A percentile compares a stretch with the other conserved stretches of the same genome.
phyloP scores from a whole-genome alignment of 1,140 invertebrate species.

The Notospermus geniculatus region DNA sequence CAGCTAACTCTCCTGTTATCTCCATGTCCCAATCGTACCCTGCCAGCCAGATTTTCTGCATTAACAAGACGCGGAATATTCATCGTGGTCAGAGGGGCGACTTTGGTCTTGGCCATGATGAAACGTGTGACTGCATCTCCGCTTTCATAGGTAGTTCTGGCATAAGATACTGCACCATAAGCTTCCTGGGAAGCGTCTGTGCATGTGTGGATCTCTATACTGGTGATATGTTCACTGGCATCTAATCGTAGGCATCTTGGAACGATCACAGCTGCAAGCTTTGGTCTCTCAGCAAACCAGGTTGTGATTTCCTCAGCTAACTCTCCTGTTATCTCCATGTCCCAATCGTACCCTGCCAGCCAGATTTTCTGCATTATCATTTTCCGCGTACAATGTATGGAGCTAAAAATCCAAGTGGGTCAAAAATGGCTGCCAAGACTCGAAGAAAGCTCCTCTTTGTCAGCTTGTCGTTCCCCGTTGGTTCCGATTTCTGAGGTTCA shows the following conservation, averaged over 20 bases:
- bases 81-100: neutral
- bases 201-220: neutral
- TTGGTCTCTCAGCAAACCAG: neutral
- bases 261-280: neutral
- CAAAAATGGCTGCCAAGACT: neutral
- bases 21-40: conserved; percentile 7
- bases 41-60: conserved; percentile 1
- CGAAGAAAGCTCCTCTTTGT: neutral
- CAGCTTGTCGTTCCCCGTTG: neutral
- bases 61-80: conserved; percentile 4
- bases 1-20: neutral
- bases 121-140: neutral
- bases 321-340: neutral
- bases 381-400: conserved; percentile 3
- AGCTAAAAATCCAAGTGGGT: neutral
- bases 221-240: neutral
- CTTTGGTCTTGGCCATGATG: neutral
- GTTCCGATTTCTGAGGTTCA: neutral
- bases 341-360: conserved; percentile 2
- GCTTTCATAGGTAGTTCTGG: neutral
- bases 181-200: conserved; percentile 1
- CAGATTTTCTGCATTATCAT: conserved; percentile 6
- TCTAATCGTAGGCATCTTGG: neutral
- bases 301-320: neutral
- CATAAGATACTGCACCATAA: conserved; percentile 5